Base-by-base conservation (phyloP, 2,888 invertebrate species). In the Agonopterix alstromeriana region DNA sequence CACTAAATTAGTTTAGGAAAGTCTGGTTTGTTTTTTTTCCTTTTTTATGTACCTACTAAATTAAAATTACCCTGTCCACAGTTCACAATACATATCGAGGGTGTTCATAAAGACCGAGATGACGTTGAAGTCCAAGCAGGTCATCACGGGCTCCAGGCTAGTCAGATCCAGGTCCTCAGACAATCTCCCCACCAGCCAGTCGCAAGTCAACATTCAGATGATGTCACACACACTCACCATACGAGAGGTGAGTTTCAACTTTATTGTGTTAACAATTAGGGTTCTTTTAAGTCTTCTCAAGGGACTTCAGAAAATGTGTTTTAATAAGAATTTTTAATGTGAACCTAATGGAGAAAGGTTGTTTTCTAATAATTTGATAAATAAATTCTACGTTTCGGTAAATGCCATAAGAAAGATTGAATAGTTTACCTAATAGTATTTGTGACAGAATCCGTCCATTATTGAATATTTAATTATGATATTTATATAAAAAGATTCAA, bases 81-180 rank as follows among this genome's bases (percentile, higher is more conserved):
- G 97, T 85, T 95, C 97, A 78, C 94, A 95, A 77, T 97, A 97
- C 92, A 97, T 98, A 86, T 94, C 95, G 82, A 93, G 96, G 79
- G 95, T 97, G 70, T 96, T 97, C 86, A 91, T 97, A 69, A 95
- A 97, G 90, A 97, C 97, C 72, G 97, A 98, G 90, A 97, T 98
- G 96, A 93, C 95, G 69, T 90, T 98, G 64, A 97, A 96, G 85
- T 97, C 97, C 77, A 93, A 93, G 76, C 93, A 93, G 67, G 94
- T 94, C 70, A 91, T 95, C 70, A 93, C 93, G 58, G 94, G 95
- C 48, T 92, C 94, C 66, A 93, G 94, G 66, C 90, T 96, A 73
- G 93, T 94, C 50, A 90, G 95, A 70, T 96, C 96, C 60, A 91
- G 96, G 67, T 97, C 96, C 44, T 95, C 94, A 54, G 97, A 97